Base-by-base conservation (phyloP, 2,797 vertebrate genomes). In the Crocidura indochinensis region DNA sequence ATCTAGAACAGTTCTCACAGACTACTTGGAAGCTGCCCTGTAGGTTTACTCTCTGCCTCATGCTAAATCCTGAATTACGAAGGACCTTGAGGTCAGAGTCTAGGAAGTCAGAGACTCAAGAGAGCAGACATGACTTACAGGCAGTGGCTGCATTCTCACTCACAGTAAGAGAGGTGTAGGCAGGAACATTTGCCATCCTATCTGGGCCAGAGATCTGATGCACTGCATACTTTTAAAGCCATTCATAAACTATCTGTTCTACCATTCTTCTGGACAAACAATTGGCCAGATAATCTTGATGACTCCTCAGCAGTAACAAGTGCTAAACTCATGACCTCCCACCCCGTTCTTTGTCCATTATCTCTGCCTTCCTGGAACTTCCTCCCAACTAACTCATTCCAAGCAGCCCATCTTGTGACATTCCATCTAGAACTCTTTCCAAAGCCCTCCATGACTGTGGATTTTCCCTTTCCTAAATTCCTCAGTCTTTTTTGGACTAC, bases 201-300 rank as follows among this genome's bases (percentile, higher is more conserved):
- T 38, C 64, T 38, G 29, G 9, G n/a, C 11, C 19, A 51, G 27
- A 46, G 69, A 56, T 20, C 24, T 38, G 11, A 72, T 31, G 9
- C 69, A 76, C 44, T 53, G 51, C 38, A 46, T 1, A 24, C 68
- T 22, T 22, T 53, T 5, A 31, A 72, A 10, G 19, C n/a, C 15
- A 60, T 64, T 53, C 47, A 86, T n/a, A 72, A 56, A 82, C 72
- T 65, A 24, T 82, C n/a, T 20, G 62, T 69, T 19, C 47, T 72
- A 6, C 26, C 19, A 38, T 12, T 46, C 26, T 26, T 26, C 29
- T 67, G 69, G 10, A 27, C 65, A 88, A 83, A n/a, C 0, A 2
- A 2, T 15, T 19, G 56, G 46, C 46, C 8, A 88, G 19, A 17
- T 76, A 49, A 15, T 44, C 46, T 27, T 47, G n/a, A 65, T 1